Evolutionary conservation across 1,140 invertebrate genomes (phyloP), one percentile per base, ranked within the genome.

Genomic region (Zaprionus gabonicus): DNA sequence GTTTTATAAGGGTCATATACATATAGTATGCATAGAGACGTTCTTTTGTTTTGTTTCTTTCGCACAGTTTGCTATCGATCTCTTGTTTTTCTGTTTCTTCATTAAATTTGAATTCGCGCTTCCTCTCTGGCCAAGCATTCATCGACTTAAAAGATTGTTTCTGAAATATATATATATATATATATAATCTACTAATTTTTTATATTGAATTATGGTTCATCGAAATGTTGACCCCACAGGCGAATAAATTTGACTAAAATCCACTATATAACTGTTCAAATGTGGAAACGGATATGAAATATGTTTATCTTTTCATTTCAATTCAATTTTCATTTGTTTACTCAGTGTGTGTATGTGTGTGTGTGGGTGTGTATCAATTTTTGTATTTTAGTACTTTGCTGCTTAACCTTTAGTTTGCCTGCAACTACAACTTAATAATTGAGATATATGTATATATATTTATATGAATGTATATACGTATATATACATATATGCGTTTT

Each of bases 161-260:
- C 62, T 71, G 66, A 80, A 88, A 81, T 75, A 83, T 34, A 34
- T 34, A 10, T 34, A 34, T 10, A 31, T 10, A 34, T 34, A 31
- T 31, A 31, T 31, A 31, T 72, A 58, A 87, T 49, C 78, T 84
- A 85, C 76, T 73, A 72, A 67, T 71, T 55, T 88, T 27, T 78
- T 71, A 84, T 82, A 80, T 80, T 88, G 58, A 76, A 85, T 67
- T 76, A 84, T 60, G 51, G 71, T 81, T 70, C 46, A 23, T 71
- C 73, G 59, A 69, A 71, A 65, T 73, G 78, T 83, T 71, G 62
- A 72, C 51, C 67, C 63, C 67, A 56, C 28, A 46, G 57, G 51
- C 71, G 76, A 76, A 90, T 76, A 85, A 90, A 85, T 90, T 90
- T 90, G 79, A 90, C 85, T 90, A 90, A 90, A 90, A 90, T 90